Conservation (phyloP, 2,113 vertebrate genomes). For the Charadrius vociferus region DNA sequence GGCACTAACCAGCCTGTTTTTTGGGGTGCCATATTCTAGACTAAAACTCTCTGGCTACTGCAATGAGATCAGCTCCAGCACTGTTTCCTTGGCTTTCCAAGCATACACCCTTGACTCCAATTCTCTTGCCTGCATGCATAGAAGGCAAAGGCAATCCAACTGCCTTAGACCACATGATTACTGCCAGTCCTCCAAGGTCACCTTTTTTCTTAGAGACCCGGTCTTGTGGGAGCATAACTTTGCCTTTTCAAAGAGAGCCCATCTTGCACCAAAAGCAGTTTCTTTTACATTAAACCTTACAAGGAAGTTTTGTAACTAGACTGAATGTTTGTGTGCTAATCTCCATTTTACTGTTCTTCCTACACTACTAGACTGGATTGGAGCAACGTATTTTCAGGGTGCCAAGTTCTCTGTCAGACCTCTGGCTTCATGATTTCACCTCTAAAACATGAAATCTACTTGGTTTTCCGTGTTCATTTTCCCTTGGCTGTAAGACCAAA, state of each 20-base stretch:
- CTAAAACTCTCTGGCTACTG: background rate
- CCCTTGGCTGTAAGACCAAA: background rate
- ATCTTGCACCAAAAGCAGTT: background rate
- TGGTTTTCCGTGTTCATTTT: background rate
- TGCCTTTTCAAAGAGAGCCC: background rate
- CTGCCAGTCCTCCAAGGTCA: background rate
- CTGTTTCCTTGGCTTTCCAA: background rate
- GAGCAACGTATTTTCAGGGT: background rate
- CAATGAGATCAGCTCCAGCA: background rate
- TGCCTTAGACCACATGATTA: background rate
- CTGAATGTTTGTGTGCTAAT: background rate
- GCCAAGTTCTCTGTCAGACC: background rate
- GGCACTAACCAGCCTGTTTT: background rate
- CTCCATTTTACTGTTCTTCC: background rate
- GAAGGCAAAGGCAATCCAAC: background rate
- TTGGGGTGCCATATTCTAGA: background rate
- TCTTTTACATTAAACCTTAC: background rate
- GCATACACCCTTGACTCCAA: background rate
- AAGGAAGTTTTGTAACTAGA: background rate
- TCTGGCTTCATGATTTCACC: background rate
- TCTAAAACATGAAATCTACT: background rate
- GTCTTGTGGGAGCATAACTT: background rate
- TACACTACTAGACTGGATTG: background rate
- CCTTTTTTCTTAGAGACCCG: background rate
- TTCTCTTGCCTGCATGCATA: rapidly evolving